Base-by-base conservation (phyloP, 2,797 vertebrate species). In the Esox lucius region DNA sequence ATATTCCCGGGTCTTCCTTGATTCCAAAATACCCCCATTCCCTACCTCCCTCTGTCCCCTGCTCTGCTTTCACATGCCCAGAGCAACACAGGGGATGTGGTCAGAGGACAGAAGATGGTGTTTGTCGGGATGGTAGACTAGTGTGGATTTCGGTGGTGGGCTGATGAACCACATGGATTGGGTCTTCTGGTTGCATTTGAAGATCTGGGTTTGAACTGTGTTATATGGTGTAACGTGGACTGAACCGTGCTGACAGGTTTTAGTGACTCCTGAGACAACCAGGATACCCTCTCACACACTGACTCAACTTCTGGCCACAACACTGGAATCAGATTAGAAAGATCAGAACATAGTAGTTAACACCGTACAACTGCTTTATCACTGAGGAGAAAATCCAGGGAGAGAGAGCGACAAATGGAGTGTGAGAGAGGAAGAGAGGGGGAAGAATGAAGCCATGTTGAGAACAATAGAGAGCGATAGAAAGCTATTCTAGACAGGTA, bases 401-500 rank as follows among this genome's bases (percentile, higher is more conserved):
- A 19, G 12, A 66, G 62, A n/a, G n/a, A n/a, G n/a, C n/a, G n/a
- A n/a, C n/a, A n/a, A n/a, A n/a, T n/a, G n/a, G n/a, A n/a, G n/a
- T n/a, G n/a, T 39, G 66, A 42, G 39, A 16, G 19, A 39, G 35
- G 35, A 2, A 5, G 35, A 2, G 19, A 22, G 35, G 8, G 31
- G n/a, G 17, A 19, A 19, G 2, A 9, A 17, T n/a, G 15, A 31
- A 35, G 17, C 33, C 33, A 39, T n/a, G 22, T 7, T 39, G 31
- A 68, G 35, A 67, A 15, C n/a, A 17, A 75, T 76, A 39, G 51
- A 19, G 51, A 59, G 53, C 11, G 83, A 65, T 22, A 12, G 74
- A 78, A 68, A 79, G 53, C 53, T 76, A 76, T 64, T 75, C 67
- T 78, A 75, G 81, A 68, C 80, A 31, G 68, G 70, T 11, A 76